These are phyloP conservation scores for Microtus richardsoni DNA, from an alignment of 2,113 vertebrate genomes.

Conservation along the genomic window DNA sequence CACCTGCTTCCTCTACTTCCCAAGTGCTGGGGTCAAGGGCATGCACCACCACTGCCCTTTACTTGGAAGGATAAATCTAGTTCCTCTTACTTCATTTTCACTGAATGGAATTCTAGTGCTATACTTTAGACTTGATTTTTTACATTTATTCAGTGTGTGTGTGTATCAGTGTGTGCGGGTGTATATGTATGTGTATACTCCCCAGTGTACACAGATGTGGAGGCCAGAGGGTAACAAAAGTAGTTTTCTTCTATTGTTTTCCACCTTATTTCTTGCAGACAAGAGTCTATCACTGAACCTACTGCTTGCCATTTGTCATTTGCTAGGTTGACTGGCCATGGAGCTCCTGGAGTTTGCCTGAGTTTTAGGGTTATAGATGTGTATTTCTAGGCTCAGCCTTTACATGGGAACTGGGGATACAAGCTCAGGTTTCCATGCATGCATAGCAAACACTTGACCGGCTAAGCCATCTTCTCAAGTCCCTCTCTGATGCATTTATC, in stretches of 20 bases:
- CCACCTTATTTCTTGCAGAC: not conserved
- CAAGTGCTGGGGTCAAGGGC: too few species aligned
- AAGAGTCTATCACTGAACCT: not conserved
- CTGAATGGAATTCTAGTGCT: not conserved
- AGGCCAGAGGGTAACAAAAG: not conserved
- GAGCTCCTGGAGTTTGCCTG: not conserved
- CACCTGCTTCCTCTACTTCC: too few species aligned
- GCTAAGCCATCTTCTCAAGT: not conserved
- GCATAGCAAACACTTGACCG: not conserved
- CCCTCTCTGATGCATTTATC: too few species aligned
- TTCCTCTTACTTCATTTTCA: constrained; percentile 18
- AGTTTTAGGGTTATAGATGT: not conserved
- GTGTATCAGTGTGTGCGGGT: not conserved
- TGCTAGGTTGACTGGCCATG: not conserved
- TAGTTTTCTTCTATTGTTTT: not conserved
- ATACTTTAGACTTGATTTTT: not conserved
- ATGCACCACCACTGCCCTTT: not conserved
- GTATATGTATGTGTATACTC: not conserved
- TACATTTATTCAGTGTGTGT: not conserved
- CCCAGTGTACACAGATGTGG: not conserved
- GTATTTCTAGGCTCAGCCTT: not conserved
- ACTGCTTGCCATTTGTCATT: not conserved
- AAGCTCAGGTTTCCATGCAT: not conserved
- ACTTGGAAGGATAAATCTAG: constrained; percentile 5
- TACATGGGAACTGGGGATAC: not conserved